Percentiles rank a stretch among this genome's conserved stretches.
These are phyloP conservation scores for Caiman crocodilus DNA, from an alignment of 2,797 vertebrate species.

Conservation along the genomic window DNA sequence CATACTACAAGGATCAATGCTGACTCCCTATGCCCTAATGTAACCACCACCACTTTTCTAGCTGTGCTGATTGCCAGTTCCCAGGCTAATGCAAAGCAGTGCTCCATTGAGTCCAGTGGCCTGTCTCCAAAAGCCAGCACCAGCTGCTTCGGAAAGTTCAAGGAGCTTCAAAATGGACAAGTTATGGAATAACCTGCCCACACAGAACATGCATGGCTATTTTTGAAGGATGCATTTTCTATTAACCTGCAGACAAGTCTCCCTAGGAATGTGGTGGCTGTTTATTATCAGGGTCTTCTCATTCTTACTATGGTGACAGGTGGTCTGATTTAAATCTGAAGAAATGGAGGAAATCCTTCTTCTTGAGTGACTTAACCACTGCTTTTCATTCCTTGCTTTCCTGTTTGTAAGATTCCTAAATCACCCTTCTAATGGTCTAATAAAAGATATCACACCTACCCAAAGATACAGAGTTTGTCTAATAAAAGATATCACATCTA, in stretches of 20 bases:
- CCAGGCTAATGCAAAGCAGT: not conserved
- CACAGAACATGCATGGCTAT: not conserved
- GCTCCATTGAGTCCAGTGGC: not conserved
- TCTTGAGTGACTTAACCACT: not conserved
- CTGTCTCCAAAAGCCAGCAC: not conserved
- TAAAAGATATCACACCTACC: too few relatives aligned
- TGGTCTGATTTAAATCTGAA: not conserved
- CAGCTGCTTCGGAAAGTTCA: too few relatives aligned
- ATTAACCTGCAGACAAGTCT: rapidly evolving
- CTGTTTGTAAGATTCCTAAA: not conserved
- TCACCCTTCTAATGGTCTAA: rapidly evolving
- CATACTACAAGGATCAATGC: not conserved
- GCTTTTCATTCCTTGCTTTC: not conserved
- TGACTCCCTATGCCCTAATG: not conserved
- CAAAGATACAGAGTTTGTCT: too few relatives aligned
- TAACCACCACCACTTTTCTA: not conserved
- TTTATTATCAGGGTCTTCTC: rapidly evolving
- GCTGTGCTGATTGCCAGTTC: not conserved
- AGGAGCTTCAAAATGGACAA: not conserved
- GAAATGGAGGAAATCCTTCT: not conserved
- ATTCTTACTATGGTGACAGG: not conserved
- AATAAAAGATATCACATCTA: too few relatives aligned
- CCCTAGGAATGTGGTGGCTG: not conserved
- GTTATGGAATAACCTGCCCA: not conserved
- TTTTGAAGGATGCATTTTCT: not conserved